Evolutionary conservation across 2,797 vertebrate genomes (phyloP).

Genomic region (Alcedo quadribrachys): DNA sequence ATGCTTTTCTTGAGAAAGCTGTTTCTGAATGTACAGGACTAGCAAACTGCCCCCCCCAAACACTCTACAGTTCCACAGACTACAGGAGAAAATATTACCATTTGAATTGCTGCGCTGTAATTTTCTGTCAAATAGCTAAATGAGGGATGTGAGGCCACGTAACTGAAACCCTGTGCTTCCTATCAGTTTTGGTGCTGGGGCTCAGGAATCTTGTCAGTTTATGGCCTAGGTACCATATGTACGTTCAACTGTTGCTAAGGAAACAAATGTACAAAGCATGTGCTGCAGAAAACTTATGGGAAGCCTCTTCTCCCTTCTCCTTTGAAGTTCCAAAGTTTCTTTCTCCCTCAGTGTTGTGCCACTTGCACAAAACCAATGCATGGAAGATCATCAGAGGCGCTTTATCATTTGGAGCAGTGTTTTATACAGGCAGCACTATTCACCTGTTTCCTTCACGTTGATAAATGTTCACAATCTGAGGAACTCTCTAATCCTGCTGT

Average conservation of each 20-base stretch:
- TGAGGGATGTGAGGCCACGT: not conserved
- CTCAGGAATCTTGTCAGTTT: not conserved
- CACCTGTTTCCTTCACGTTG: not conserved
- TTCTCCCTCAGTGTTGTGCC: not conserved
- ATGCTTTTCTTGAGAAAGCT: slow-evolving; percentile 28
- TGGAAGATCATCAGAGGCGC: not conserved
- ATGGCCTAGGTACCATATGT: slow-evolving; percentile 25
- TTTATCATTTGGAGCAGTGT: not conserved
- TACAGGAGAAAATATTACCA: not conserved
- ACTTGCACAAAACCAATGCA: not conserved
- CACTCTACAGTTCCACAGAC: not conserved
- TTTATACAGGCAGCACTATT: not conserved
- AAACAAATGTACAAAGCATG: slow-evolving; percentile 62
- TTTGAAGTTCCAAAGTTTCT: slow-evolving; percentile 14
- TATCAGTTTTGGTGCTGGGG: not conserved
- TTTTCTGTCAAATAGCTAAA: not conserved
- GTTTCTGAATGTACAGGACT: not conserved
- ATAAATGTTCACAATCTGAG: slow-evolving; percentile 15
- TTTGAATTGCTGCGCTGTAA: not conserved
- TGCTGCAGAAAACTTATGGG: not conserved
- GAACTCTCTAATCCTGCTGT: not conserved
- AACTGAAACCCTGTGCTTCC: not conserved
- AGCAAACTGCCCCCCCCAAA: not conserved
- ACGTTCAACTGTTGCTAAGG: slow-evolving; percentile 78
- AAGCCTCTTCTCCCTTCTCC: slow-evolving; percentile 38